phyloP scores from a whole-genome alignment of 2,797 vertebrate species.

The Ctenosaura bakeri region DNA sequence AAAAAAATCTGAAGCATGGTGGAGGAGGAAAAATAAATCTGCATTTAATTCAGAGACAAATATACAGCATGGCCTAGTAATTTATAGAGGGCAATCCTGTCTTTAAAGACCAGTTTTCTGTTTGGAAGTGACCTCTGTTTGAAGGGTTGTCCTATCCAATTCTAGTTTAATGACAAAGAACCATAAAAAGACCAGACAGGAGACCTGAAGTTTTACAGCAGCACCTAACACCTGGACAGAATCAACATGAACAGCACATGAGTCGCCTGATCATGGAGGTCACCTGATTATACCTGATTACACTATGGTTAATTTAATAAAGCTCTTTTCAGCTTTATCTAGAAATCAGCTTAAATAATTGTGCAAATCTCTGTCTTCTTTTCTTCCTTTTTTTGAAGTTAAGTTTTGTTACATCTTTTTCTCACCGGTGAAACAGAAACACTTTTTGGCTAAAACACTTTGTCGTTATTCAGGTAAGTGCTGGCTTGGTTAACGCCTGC shows the following conservation, averaged over 20 bases:
- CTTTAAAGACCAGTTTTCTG: background rate
- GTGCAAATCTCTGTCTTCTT: background rate
- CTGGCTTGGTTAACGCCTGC: background rate
- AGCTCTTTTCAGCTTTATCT: too few species aligned
- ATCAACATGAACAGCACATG: too few species aligned
- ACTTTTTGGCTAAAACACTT: background rate
- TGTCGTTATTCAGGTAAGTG: background rate
- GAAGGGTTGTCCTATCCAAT: background rate
- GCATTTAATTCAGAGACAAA: background rate
- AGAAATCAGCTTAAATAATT: too few species aligned
- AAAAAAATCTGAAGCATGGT: background rate
- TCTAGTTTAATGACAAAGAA: background rate
- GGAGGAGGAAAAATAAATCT: background rate
- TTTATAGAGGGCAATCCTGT: background rate
- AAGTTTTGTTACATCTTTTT: background rate
- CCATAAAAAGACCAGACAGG: background rate
- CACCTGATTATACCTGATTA: too few species aligned
- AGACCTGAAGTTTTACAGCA: background rate
- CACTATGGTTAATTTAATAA: too few species aligned
- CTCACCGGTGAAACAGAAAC: background rate
- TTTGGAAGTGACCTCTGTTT: background rate
- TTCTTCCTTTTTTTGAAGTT: background rate
- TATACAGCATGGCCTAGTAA: background rate
- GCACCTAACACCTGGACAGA: too few species aligned
- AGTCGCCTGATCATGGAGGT: too few species aligned